These are phyloP conservation scores for Pangasius krempfi DNA, from an alignment of 2,797 vertebrate species.

Conservation along the genomic window DNA sequence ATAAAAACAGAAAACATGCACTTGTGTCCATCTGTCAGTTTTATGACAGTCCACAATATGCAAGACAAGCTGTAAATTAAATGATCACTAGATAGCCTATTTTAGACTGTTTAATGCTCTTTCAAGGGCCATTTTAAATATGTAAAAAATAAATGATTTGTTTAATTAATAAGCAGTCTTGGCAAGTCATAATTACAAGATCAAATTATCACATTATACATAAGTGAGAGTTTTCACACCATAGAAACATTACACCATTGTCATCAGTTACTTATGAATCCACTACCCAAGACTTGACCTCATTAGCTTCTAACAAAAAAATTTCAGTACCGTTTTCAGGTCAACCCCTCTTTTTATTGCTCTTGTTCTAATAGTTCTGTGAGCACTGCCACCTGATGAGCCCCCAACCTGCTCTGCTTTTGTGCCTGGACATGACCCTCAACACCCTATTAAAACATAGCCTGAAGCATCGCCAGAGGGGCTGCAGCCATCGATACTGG, in stretches of 20 bases:
- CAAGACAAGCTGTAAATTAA: background rate
- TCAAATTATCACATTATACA: background rate
- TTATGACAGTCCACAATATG: background rate
- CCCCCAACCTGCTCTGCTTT: constrained; percentile 52
- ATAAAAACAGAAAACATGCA: background rate
- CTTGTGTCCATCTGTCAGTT: background rate
- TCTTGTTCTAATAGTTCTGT: constrained; percentile 44
- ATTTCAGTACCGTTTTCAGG: background rate
- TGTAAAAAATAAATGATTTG: background rate
- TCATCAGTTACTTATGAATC: background rate
- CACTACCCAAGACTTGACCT: background rate
- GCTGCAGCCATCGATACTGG: constrained; percentile 63
- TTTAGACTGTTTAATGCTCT: background rate
- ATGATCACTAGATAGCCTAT: background rate
- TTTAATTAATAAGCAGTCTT: background rate
- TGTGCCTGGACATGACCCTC: constrained; percentile 66
- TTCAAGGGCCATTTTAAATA: background rate
- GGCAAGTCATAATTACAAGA: background rate
- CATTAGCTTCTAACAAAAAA: background rate
- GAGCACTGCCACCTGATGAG: constrained; percentile 54
- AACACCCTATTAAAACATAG: constrained; percentile 75
- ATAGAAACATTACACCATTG: background rate
- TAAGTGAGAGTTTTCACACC: background rate
- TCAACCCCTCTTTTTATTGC: constrained; percentile 36
- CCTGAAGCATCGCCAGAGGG: constrained; percentile 75